Evolutionary conservation across 2,113 vertebrate species (phyloP), one percentile per base, ranked within the genome.

Genomic region (Aphyosemion australe): DNA sequence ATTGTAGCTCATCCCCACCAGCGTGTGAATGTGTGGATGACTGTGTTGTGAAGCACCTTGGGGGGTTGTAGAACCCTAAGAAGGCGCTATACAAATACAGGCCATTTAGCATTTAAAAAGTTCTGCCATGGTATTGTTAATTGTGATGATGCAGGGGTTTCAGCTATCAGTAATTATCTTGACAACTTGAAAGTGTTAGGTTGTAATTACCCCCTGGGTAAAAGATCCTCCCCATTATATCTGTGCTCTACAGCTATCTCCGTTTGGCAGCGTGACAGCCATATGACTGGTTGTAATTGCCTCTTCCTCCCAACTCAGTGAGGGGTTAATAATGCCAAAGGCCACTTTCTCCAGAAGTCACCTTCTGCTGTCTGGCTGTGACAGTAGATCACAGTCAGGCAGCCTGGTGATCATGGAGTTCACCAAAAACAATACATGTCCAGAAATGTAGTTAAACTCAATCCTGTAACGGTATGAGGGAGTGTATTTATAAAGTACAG

Each of bases 291-390:
- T 68, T 47, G 34, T 87, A 88, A 89, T 88, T 87, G 84, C 80
- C 57, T 82, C 53, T 50, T 71, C 61, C 62, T 74, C 73, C 81
- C 56, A 58, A 59, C 68, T 49, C 63, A 78, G 74, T 53, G 61
- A 84, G 82, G 79, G 87, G 87, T 89, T 84, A 89, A 88, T 84
- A 86, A 78, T 63, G 72, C 64, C 65, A 62, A 50, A 32, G 73
- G 74, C 74, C 76, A 76, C 58, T 46, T 62, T 72, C 76, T 80
- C 65, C 65, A 68, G 45, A 63, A 1, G 56, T 61, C 69, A 80
- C 65, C 62, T 73, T 80, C 51, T 74, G 50, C 74, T 72, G 70
- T 74, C 67, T 54, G 16, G 34, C 62, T 51, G 57, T 66, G 74
- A 76, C 84, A 77, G 63, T 48, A 58, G 31, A 68, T 70, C 79